Evolutionary conservation across 2,888 invertebrate species (phyloP).

Genomic region (Agrilus mali): DNA sequence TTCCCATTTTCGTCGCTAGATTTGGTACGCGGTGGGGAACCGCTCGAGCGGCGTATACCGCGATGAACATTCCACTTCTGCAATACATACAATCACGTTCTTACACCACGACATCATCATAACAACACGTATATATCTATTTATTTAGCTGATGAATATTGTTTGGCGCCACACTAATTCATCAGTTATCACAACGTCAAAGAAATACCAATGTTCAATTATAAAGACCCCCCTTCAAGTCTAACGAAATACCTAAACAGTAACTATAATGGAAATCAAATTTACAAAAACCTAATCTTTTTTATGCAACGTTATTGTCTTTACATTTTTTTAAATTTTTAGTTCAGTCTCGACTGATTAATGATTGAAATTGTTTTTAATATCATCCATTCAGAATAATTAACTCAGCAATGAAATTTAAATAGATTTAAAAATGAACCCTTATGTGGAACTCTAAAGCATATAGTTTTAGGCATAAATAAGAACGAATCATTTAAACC

Average conservation of each 20-base stretch:
- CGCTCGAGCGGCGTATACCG: conserved; percentile 62
- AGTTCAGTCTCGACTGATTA: no score
- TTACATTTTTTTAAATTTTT: no score
- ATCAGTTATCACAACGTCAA: background rate
- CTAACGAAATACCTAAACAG: background rate
- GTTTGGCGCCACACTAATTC: background rate
- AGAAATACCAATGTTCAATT: conserved; percentile 2
- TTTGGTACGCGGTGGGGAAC: conserved; percentile 41
- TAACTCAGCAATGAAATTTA: no score
- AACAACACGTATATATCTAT: conserved; percentile 1
- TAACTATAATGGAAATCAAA: background rate
- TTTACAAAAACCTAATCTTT: no score
- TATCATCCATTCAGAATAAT: no score
- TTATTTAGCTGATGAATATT: background rate
- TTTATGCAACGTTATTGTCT: no score
- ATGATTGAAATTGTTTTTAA: no score
- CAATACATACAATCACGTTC: conserved; percentile 25
- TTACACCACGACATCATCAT: conserved; percentile 2
- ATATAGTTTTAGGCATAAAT: no score
- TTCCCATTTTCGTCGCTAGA: conserved; percentile 37
- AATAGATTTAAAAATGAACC: no score
- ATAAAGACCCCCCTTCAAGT: background rate
- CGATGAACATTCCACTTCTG: conserved; percentile 75
- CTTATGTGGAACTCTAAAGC: no score
- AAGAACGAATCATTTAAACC: no score